Evolutionary conservation across 2,888 invertebrate species (phyloP), one percentile per base, ranked within the genome.

Genomic region (Strigamia crassipes): DNA sequence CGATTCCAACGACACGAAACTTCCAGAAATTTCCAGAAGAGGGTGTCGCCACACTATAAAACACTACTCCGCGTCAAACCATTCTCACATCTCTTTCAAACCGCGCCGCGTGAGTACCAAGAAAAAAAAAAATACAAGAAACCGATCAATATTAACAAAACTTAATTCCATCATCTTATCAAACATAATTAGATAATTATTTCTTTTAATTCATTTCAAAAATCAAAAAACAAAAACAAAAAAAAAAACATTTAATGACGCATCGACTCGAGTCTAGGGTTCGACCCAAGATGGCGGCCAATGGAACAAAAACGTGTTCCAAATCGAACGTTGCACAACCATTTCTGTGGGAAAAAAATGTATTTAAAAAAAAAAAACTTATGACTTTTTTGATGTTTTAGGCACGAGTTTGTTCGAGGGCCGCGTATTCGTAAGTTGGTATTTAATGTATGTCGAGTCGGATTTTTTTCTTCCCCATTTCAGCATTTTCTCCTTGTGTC

Each of bases 391-490:
- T n/a, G n/a, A n/a, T n/a, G n/a, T n/a, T n/a, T n/a, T n/a, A n/a
- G 61, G 61, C 61, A 61, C 61, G 61, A 61, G 61, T 61, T 61
- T 61, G 8, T 61, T 18, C n/a, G 61, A 61, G 61, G 61, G 61
- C 61, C 21, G 8, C 61, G 61, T 61, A 61, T 61, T 27, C 61
- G 61, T 61, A 61, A 61, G 61, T 61, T 61, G 23, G 61, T 56
- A n/a, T 15, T 3, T 61, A 18, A 18, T 61, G 61, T 61, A 38
- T 61, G 23, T 61, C 61, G 61, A 61, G 61, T 61, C 61, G 61
- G 61, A 61, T 61, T 23, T 61, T 61, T 61, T 61, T 38, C 38
- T 61, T 61, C 2, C 61, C 61, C 61, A 61, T 61, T 61, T 9
- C 61, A 61, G 61, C 61, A 18, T 27, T 18, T 18, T 51, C 51